These are phyloP conservation scores for Etheostoma cragini DNA, from an alignment of 2,113 vertebrate genomes.

Conservation along the genomic window DNA sequence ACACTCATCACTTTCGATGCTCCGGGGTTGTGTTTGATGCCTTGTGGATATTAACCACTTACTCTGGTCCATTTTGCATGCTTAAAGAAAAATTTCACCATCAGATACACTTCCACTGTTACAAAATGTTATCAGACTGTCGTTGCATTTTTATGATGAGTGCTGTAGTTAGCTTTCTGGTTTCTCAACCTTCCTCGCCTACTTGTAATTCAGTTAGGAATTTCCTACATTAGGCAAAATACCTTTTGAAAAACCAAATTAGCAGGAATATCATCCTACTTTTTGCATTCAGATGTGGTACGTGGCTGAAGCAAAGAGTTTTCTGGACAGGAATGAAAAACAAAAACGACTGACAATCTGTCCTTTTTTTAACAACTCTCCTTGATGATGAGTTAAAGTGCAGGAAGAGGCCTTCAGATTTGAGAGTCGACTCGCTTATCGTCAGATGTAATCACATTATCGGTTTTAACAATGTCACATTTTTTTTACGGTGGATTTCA, in stretches of 20 bases:
- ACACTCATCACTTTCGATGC: conserved; percentile 39
- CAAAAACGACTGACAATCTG: not conserved
- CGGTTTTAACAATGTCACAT: not conserved
- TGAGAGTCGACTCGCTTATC: not conserved
- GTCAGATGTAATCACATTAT: not conserved
- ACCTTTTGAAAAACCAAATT: not conserved
- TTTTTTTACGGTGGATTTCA: conserved; percentile 56
- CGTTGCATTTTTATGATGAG: not conserved
- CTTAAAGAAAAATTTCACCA: conserved; percentile 50
- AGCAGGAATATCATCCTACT: too few species aligned
- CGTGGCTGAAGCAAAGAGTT: not conserved
- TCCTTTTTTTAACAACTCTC: not conserved
- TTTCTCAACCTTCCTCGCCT: not conserved
- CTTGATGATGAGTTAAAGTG: not conserved
- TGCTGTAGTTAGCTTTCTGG: too few species aligned
- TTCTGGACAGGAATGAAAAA: not conserved
- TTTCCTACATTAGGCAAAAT: not conserved
- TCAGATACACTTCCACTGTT: conserved; percentile 12
- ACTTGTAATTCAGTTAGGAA: not conserved
- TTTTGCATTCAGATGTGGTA: not conserved
- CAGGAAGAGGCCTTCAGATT: not conserved
- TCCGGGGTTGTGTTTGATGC: conserved; percentile 31
- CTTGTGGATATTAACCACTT: conserved; percentile 38
- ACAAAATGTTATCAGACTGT: not conserved
- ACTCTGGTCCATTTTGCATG: conserved; percentile 60